Conservation (phyloP, 2,797 vertebrate genomes). For the Crotalus adamanteus region DNA sequence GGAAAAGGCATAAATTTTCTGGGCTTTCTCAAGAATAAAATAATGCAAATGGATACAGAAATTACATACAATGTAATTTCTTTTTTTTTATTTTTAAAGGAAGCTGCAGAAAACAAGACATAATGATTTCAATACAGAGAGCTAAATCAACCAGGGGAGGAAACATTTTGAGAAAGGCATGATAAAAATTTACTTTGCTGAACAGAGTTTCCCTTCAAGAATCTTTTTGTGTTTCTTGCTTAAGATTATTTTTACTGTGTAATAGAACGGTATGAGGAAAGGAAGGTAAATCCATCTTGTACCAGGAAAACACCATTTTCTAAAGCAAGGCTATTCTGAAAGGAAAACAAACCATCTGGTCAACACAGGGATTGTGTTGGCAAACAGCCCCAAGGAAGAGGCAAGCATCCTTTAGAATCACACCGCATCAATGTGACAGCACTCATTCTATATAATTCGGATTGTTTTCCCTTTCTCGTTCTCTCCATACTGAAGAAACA, state of each 20-base stretch:
- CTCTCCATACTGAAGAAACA: background rate
- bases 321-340: background rate
- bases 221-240: background rate
- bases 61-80: background rate
- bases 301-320: background rate
- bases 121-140: background rate
- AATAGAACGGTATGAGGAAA: background rate
- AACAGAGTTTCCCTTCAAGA: background rate
- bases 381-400: background rate
- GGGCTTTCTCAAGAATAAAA: background rate
- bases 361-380: background rate
- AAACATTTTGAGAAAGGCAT: background rate
- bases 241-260: background rate
- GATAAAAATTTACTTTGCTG: background rate
- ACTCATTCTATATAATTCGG: background rate
- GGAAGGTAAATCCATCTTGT: background rate
- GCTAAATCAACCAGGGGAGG: background rate
- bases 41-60: background rate
- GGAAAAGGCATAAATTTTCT: background rate
- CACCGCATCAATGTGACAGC: too few relatives aligned
- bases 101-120: background rate
- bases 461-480: background rate
- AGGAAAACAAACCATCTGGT: background rate
- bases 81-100: background rate
- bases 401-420: background rate